Evolutionary conservation across 1,140 invertebrate species (phyloP).

Genomic region (Bicyclus anynana): DNA sequence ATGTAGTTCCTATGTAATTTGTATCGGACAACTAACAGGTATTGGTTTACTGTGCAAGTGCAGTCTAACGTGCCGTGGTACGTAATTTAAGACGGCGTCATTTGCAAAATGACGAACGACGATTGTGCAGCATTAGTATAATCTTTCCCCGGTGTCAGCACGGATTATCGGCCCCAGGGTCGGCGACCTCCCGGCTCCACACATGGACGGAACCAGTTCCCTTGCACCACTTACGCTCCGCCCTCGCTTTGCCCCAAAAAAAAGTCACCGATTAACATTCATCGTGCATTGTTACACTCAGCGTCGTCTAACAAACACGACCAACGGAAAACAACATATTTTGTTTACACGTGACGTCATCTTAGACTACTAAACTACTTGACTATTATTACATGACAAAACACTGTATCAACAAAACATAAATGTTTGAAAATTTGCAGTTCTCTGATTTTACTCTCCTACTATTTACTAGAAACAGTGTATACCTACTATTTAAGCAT

Average conservation of each 20-base stretch:
- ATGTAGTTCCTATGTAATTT: too few relatives aligned
- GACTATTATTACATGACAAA: too few relatives aligned
- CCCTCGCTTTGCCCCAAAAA: slow-evolving; percentile 29
- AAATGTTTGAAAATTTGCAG: too few relatives aligned
- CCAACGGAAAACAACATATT: background rate
- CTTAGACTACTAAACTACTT: too few relatives aligned
- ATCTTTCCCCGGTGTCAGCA: slow-evolving; percentile 39
- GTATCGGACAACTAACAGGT: background rate
- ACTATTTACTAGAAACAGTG: too few relatives aligned
- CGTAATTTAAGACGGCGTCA: slow-evolving; percentile 21
- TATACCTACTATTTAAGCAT: too few relatives aligned
- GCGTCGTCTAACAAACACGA: background rate
- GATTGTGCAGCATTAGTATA: slow-evolving; percentile 37
- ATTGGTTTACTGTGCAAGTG: background rate
- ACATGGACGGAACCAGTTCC: slow-evolving; percentile 71
- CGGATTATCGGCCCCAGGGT: slow-evolving; percentile 60
- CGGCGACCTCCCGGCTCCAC: slow-evolving; percentile 49
- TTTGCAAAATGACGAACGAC: slow-evolving; percentile 28
- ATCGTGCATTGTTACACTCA: slow-evolving; percentile 6
- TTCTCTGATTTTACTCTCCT: too few relatives aligned
- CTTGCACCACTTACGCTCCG: slow-evolving; percentile 53
- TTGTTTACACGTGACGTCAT: too few relatives aligned
- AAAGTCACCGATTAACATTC: slow-evolving; percentile 10
- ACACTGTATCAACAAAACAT: too few relatives aligned
- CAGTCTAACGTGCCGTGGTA: background rate